A percentile compares a stretch with the other conserved stretches of the same genome.
phyloP scores from a whole-genome alignment of 2,797 vertebrate species.

The Cygnus olor region DNA sequence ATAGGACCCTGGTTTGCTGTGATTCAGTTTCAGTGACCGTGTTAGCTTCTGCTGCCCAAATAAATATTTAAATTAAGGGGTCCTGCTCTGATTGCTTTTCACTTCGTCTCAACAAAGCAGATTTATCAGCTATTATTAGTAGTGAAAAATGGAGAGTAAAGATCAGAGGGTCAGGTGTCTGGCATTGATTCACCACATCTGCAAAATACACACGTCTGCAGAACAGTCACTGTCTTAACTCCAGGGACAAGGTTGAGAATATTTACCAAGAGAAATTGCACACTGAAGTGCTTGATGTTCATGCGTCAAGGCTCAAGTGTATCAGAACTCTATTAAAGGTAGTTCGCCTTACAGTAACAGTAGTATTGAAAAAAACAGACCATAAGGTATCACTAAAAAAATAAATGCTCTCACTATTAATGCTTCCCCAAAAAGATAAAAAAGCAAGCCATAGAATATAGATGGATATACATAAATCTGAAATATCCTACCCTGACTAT shows the following conservation, averaged over 20 bases:
- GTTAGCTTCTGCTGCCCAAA: neutral
- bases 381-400: neutral
- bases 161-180: neutral
- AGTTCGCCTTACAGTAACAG: neutral
- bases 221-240: neutral
- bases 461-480: neutral
- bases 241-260: neutral
- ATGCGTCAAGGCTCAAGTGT: neutral
- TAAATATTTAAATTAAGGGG: constrained; percentile 11
- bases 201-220: neutral
- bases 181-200: neutral
- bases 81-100: neutral
- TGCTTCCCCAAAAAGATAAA: neutral
- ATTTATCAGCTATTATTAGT: constrained; percentile 12
- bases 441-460: neutral
- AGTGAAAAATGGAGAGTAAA: neutral
- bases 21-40: neutral
- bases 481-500: neutral
- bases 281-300: neutral
- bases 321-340: neutral
- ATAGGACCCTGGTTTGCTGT: neutral
- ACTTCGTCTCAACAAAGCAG: neutral
- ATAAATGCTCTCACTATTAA: neutral
- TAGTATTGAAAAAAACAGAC: neutral
- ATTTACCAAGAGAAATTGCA: constrained; percentile 31